These are phyloP conservation scores for Avahi laniger DNA, from an alignment of 2,797 vertebrate genomes.

Conservation along the genomic window DNA sequence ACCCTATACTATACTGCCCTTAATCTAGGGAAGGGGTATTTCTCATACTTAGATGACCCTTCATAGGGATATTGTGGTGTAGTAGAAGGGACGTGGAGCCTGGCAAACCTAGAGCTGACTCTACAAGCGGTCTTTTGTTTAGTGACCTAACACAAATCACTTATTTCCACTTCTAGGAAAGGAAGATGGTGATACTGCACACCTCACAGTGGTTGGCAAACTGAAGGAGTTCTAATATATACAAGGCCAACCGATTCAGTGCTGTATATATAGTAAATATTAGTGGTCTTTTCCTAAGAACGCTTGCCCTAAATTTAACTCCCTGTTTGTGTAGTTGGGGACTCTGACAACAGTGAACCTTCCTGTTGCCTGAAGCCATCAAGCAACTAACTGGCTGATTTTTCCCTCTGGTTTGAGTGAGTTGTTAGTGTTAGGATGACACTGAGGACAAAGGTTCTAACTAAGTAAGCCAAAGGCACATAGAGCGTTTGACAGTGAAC, in stretches of 20 bases:
- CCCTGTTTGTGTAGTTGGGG: background rate
- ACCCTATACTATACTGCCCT: background rate
- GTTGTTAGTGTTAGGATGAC: background rate
- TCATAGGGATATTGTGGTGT: background rate
- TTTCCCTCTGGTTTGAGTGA: background rate
- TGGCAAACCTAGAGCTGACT: background rate
- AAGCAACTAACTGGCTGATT: background rate
- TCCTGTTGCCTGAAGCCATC: background rate
- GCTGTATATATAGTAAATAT: background rate
- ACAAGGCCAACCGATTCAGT: background rate
- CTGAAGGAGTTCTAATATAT: background rate
- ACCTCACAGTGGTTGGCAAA: background rate
- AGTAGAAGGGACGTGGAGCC: background rate
- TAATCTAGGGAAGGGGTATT: background rate
- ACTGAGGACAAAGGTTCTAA: background rate
- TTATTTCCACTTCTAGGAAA: background rate
- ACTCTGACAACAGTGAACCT: background rate
- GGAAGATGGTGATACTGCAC: background rate
- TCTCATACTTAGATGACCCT: background rate
- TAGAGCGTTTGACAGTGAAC: background rate
- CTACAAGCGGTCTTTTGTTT: background rate
- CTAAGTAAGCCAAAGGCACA: background rate
- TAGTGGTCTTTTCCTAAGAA: background rate
- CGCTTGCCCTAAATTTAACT: background rate
- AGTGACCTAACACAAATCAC: conserved; percentile 4